Conservation (phyloP, 2,888 invertebrate species). For the Chaetoderma sp. region DNA sequence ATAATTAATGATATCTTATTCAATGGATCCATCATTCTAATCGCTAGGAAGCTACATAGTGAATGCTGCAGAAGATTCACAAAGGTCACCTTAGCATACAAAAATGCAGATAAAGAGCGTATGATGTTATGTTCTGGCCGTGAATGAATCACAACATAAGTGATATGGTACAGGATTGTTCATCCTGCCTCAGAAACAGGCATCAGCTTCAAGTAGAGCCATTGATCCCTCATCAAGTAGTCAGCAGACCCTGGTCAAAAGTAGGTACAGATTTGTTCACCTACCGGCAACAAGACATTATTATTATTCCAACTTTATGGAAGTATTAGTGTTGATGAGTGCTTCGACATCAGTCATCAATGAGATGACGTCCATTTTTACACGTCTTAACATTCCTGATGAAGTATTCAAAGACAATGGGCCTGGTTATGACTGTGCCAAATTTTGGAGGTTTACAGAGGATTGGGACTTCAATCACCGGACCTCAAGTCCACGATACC, state of each 20-base stretch:
- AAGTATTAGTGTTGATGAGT: not conserved
- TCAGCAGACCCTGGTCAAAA: not conserved
- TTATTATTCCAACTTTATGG: slow-evolving; percentile 9
- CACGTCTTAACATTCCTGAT: no score
- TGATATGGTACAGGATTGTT: not conserved
- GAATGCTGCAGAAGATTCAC: no score
- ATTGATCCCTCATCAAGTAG: not conserved
- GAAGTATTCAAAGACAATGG: not conserved
- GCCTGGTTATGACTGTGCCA: slow-evolving; percentile 13
- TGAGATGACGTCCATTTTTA: no score
- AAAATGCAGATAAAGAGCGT: no score
- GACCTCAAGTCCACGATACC: no score
- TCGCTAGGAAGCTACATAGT: no score
- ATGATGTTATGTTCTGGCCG: not conserved
- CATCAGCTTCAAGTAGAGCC: not conserved
- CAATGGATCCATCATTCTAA: no score
- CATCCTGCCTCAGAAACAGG: not conserved
- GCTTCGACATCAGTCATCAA: not conserved
- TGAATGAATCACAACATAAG: slow-evolving; percentile 3
- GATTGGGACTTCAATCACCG: no score
- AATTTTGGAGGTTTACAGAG: no score
- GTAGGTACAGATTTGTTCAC: not conserved
- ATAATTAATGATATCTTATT: no score
- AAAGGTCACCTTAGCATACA: no score
- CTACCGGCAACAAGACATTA: slow-evolving; percentile 8